Base-by-base conservation (phyloP, 2,113 vertebrate genomes). In the Barbus barbus region DNA sequence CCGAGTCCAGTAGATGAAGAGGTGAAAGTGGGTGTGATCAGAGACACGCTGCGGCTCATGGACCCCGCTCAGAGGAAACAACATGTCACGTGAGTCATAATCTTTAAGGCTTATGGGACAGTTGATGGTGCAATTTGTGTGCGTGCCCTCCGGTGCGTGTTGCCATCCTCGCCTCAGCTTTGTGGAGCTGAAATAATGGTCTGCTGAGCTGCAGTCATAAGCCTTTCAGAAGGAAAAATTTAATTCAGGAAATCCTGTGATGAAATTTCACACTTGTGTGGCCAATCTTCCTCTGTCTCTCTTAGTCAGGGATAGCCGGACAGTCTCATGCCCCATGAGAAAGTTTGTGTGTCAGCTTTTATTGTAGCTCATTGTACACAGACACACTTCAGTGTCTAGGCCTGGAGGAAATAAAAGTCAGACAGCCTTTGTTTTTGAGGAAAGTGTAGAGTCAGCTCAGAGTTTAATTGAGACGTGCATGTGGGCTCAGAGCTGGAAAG, bases 1-100 rank as follows among this genome's bases (percentile, higher is more conserved):
- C 96, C 97, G 41, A 99, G 98, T 90, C 95, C 96, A 0, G 98
- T 99, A 0, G 98, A 99, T 71, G 95, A 98, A 84, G 97, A 97
- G 72, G 96, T 99, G 38, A 99, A 99, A 90, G 97, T 98, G 71
- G 95, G 96, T 0, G 96, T 99, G 82, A 99, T 99, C 91, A 95
- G 97, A 85, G 98, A 99, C 90, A 98, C 98, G 0, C 95, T 99
- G 72, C 95, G 97, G 16, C 94, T 99, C 18, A 93, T 99, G 94
- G 96, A 99, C 78, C 97, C 97, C 0, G 90, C 93, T 51, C 95
- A 92, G 82, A 95, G 89, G 80, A 97, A 94, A 82, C 75, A 84
- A 2, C 72, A 83, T 24, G 65, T 83, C 69, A 14, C 63, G 93
- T 95, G 88, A 92, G 86, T 85, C 81, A 51, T 20, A 41, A 3